Conservation (phyloP, 2,113 vertebrate genomes). For the Pitta sordida region DNA sequence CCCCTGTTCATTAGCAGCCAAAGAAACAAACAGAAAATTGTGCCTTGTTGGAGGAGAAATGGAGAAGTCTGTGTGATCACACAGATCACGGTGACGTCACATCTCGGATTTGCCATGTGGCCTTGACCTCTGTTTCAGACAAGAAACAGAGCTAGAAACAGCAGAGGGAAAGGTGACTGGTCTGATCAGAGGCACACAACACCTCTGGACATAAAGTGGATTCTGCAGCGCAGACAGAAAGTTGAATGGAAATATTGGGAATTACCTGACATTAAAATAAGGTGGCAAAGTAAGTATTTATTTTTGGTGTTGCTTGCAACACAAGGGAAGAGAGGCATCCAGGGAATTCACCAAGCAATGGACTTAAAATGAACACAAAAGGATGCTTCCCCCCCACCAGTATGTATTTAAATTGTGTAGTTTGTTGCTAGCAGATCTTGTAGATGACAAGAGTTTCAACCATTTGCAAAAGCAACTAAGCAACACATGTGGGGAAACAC, state of each 20-base stretch:
- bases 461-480: neutral
- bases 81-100: accelerated
- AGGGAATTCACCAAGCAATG: neutral
- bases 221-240: neutral
- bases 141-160: neutral
- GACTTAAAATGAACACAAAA: neutral
- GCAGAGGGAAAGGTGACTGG: neutral
- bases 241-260: neutral
- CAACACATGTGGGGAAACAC: too few relatives aligned
- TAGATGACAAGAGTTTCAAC: neutral
- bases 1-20: neutral
- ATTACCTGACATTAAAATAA: neutral
- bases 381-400: accelerated
- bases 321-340: neutral
- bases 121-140: neutral
- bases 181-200: neutral
- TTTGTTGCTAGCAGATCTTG: neutral
- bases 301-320: neutral
- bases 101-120: accelerated
- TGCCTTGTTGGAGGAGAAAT: neutral
- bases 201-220: neutral
- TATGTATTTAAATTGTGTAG: neutral
- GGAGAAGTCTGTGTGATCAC: neutral
- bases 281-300: neutral
- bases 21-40: neutral